Base-by-base conservation (phyloP, 2,797 vertebrate species). In the Poliocrania exsul region DNA sequence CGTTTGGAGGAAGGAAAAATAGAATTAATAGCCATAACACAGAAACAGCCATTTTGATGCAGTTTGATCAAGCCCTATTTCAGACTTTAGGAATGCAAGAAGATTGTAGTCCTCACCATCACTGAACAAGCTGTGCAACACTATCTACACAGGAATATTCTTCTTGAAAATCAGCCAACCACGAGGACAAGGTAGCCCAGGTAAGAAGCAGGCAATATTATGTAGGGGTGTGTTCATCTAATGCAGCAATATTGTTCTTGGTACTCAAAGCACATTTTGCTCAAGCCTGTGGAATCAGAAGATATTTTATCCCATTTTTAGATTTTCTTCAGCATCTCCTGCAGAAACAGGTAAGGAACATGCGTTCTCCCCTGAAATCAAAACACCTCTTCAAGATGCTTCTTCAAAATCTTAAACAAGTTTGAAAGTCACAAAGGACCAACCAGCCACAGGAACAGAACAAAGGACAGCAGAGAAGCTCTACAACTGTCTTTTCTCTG, bases 1-100 rank as follows among this genome's bases (percentile, higher is more conserved):
- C 38, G 20, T 33, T 50, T 0, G 0, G 12, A 23, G 7, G 3
- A 5, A 1, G 4, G 0, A 0, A 3, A 24, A 25, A 28, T 40
- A 47, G 37, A 47, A 61, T 62, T 81, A 54, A 72, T 49, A 62
- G 35, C 19, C 47, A 37, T 81, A 80, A 66, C 24, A 88, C 81
- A 82, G 49, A 69, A 88, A 37, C 28, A 56, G 11, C 11, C 46
- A 10, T 78, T 74, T 66, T 28, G 40, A 58, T 74, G 65, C 51
- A 64, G 28, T 40, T 60, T 42, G 64, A 71, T 47, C 44, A 86
- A 73, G 38, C 2, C 5, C 8, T 17, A 2, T 51, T 65, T 89
- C 60, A 13, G 23, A 18, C 16, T 75, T 54, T 3, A 26, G 15
- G 18, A 49, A 35, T 8, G 3, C 13, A 19, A 53, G 54, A 28